Evolutionary conservation across 2,113 vertebrate species (phyloP), one percentile per base, ranked within the genome.

Genomic region (Bucco capensis): DNA sequence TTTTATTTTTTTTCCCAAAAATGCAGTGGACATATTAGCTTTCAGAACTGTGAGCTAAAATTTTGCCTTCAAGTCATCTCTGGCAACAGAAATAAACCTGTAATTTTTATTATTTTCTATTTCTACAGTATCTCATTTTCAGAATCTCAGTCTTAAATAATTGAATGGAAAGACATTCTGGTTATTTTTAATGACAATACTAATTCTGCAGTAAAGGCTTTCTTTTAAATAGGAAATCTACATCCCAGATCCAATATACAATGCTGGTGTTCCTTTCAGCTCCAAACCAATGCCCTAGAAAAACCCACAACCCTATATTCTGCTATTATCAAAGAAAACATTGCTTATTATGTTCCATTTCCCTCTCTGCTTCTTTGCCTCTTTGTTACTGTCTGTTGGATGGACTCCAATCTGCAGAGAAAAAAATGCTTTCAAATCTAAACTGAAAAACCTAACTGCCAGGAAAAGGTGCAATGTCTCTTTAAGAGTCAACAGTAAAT

Each of bases 401-500:
- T 95, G 71, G 76, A 75, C 49, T 96, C 95, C 95, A 96, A 51
- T 37, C 47, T 74, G 44, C 80, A 50, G 18, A 24, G 72, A 69
- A 92, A 89, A 72, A 87, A 37, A 46, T 53, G 10, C 58, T 60
- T 90, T 65, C 87, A 90, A 81, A 83, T 77, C 79, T 89, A 82
- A 91, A 96, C 72, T 86, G 92, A 88, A 97, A 96, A 91, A 78
- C 61, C 71, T 83, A 60, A 89, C 76, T 50, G 88, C 77, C 83
- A 74, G 30, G 40, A 92, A 96, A 96, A 97, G 90, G 95, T 90
- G 95, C 96, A 96, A 54, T 96, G 84, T 97, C 95, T 95, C 97
- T 98, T 98, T 98, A 98, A 98, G 97, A 98, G 97, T 97, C 97
- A 98, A 97, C 97, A 97, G 97, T 97, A 98, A 98, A 98, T 98